Conservation (phyloP, 37 sponge, comb jelly and placozoan species). For the Agelas oroides region DNA sequence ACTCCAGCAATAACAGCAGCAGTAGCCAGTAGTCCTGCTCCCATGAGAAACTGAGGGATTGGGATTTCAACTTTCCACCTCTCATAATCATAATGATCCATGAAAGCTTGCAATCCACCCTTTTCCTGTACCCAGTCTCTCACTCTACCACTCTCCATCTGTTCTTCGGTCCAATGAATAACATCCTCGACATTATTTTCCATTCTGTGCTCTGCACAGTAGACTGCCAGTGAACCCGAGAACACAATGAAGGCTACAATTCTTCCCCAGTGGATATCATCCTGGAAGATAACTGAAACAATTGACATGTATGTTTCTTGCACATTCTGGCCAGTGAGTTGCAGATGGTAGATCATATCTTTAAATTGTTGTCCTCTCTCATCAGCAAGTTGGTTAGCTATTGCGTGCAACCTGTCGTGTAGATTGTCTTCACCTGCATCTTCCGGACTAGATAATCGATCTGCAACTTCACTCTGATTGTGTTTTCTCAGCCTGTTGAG, state of each 20-base stretch:
- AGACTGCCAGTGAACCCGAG: slow-evolving; percentile 42
- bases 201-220: slow-evolving; percentile 48
- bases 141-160: slow-evolving; percentile 17
- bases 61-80: slow-evolving; percentile 6
- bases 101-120: slow-evolving; percentile 46
- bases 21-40: not conserved
- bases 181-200: slow-evolving; percentile 37
- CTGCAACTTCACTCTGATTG: no score
- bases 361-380: slow-evolving; percentile 56
- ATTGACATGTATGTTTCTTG: slow-evolving; percentile 45
- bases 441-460: no score
- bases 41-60: no score
- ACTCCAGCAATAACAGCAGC: slow-evolving; percentile 33
- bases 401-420: no score
- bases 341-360: slow-evolving; percentile 51
- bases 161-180: slow-evolving; percentile 25
- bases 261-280: no score
- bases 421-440: no score
- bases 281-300: slow-evolving; percentile 67
- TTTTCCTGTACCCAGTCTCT: no score
- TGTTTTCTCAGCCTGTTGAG: no score
- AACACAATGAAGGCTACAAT: slow-evolving; percentile 70
- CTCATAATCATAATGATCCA: slow-evolving; percentile 22
- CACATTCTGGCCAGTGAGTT: slow-evolving; percentile 22
- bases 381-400: slow-evolving; percentile 27